A percentile compares a stretch with the other conserved stretches of the same genome.
Evolutionary conservation across 2,888 invertebrate species (phyloP).

Genomic region (Thereva unica): DNA sequence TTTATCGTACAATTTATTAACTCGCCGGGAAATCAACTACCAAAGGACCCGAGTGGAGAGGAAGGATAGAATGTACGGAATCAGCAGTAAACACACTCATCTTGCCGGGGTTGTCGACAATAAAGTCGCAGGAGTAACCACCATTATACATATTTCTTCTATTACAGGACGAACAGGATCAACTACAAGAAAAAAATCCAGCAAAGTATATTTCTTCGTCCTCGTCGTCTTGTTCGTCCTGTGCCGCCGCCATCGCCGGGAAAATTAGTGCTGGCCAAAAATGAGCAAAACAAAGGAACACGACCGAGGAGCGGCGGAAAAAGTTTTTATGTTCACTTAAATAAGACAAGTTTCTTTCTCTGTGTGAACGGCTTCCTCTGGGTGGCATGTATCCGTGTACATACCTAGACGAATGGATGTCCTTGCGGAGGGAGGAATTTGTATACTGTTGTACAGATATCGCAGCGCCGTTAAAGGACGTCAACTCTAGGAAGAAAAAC

Average conservation of each 20-base stretch:
- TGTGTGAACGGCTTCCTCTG: background rate
- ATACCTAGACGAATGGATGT: no score
- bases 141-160: background rate
- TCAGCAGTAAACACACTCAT: slow-evolving; percentile 15
- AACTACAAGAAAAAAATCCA: slow-evolving; percentile 2
- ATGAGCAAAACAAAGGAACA: slow-evolving; percentile 17
- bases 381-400: no score
- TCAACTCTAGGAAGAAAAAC: slow-evolving; percentile 10
- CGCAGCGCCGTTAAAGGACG: no score
- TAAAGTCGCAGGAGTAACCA: slow-evolving; percentile 20
- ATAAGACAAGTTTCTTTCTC: slow-evolving; percentile 12
- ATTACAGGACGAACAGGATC: background rate
- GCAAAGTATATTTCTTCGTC: slow-evolving; percentile 5
- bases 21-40: slow-evolving; percentile 29
- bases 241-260: background rate
- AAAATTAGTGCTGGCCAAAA: slow-evolving; percentile 27
- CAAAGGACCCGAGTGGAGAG: slow-evolving; percentile 38
- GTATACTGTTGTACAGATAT: no score
- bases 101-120: slow-evolving; percentile 1
- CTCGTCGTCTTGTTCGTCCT: no score
- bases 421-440: no score
- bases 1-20: slow-evolving; percentile 49
- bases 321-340: slow-evolving; percentile 37
- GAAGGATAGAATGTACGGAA: slow-evolving; percentile 27
- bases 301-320: background rate